phyloP scores from a whole-genome alignment of 2,797 vertebrate genomes.

The Notolepis coatsorum region DNA sequence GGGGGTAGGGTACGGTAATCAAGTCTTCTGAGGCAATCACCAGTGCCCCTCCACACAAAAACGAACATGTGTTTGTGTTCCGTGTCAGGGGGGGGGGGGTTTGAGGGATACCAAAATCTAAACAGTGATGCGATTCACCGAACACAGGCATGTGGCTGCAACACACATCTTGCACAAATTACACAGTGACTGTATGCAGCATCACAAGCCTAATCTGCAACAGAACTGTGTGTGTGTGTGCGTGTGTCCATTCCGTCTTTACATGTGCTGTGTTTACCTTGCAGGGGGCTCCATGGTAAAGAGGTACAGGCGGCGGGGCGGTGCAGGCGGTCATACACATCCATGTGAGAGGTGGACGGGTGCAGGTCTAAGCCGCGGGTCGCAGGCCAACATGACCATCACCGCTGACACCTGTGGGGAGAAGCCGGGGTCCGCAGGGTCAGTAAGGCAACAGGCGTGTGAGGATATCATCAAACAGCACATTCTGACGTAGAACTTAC shows the following conservation, averaged over 20 bases:
- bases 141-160: background rate
- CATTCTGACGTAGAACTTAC: no score
- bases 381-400: slow-evolving; percentile 6
- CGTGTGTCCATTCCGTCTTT: background rate
- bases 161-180: background rate
- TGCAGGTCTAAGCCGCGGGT: background rate
- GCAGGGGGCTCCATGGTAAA: slow-evolving; percentile 53
- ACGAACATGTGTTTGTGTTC: background rate
- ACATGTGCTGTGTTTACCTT: slow-evolving; percentile 58
- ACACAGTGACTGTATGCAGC: background rate
- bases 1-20: background rate
- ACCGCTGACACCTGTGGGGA: slow-evolving; percentile 38
- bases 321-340: slow-evolving; percentile 44
- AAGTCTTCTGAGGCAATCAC: background rate
- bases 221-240: background rate
- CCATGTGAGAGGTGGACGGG: slow-evolving; percentile 31
- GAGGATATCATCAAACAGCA: background rate
- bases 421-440: no score
- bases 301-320: slow-evolving; percentile 55
- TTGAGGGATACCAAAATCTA: background rate
- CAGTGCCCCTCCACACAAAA: background rate
- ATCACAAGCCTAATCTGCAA: background rate
- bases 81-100: background rate
- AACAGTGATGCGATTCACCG: slow-evolving; percentile 5
- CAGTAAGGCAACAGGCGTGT: background rate